Percentiles rank a stretch among this genome's conserved stretches.
Evolutionary conservation across 2,113 vertebrate species (phyloP).

Genomic region (Ancistrus triradiatus): DNA sequence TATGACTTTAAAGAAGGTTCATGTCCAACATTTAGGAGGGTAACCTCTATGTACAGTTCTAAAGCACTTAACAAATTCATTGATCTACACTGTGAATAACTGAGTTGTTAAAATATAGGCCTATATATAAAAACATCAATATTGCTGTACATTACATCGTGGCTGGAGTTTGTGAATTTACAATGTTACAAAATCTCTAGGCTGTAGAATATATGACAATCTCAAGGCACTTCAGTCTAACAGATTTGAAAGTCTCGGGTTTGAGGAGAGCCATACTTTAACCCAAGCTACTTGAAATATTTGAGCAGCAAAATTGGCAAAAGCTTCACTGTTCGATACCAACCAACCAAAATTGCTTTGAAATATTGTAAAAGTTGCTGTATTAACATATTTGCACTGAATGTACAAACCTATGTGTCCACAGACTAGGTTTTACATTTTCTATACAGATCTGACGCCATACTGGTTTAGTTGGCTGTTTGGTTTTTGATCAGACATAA

Average conservation of each 20-base stretch:
- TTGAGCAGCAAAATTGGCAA: too few relatives aligned
- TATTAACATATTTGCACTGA: constrained; percentile 36
- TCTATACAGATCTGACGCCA: constrained; percentile 1
- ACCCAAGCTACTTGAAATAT: too few relatives aligned
- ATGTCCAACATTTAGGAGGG: too few relatives aligned
- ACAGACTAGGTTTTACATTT: not conserved
- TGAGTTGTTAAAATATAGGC: too few relatives aligned
- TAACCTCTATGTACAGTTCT: too few relatives aligned
- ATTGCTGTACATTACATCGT: not conserved
- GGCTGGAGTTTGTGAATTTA: constrained; percentile 2
- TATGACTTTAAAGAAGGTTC: too few relatives aligned
- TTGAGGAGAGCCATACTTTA: too few relatives aligned
- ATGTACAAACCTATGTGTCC: not conserved
- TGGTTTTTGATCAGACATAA: constrained; percentile 60
- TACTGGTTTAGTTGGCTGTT: not conserved
- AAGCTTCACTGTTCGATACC: constrained; percentile 3
- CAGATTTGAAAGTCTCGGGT: too few relatives aligned
- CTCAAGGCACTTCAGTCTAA: not conserved
- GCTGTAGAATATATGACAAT: constrained; percentile 4
- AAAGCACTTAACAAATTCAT: too few relatives aligned
- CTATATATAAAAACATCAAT: too few relatives aligned
- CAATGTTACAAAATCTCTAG: constrained; percentile 8
- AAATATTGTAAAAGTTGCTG: constrained; percentile 12
- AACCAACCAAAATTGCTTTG: constrained; percentile 6
- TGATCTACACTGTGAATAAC: too few relatives aligned